Percentiles rank a stretch among this genome's conserved stretches.
These are phyloP conservation scores for Agapetus fuscipes DNA, from an alignment of 2,888 invertebrate genomes.

Conservation along the genomic window DNA sequence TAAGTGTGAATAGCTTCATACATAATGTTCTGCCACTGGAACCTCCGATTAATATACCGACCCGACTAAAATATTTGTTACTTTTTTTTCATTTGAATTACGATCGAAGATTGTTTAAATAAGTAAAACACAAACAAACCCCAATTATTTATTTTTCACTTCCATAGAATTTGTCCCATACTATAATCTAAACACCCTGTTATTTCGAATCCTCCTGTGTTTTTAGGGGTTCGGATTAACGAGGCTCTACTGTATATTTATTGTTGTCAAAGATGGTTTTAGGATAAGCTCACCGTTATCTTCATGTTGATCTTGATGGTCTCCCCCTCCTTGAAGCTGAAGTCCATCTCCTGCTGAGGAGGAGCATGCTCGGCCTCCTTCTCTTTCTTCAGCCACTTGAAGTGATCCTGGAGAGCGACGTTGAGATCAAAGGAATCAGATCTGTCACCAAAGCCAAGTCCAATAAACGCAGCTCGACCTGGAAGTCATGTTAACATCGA, in stretches of 20 bases:
- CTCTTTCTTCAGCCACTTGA: constrained; percentile 87
- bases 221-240: no score
- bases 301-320: constrained; percentile 99
- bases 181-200: no score
- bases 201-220: no score
- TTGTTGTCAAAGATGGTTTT: not conserved
- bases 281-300: constrained; percentile 60
- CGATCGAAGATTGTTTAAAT: no score
- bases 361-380: constrained; percentile 62
- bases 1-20: no score
- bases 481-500: constrained; percentile 23
- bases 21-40: no score
- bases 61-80: no score
- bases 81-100: no score
- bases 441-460: constrained; percentile 94
- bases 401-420: constrained; percentile 96
- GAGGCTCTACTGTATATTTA: not conserved
- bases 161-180: no score
- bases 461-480: constrained; percentile 88
- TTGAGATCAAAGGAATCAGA: constrained; percentile 99
- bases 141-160: no score
- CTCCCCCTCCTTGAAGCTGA: constrained; percentile 98
- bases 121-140: no score
- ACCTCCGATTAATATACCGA: no score
- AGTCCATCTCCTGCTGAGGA: constrained; percentile 74